Percentiles rank a stretch among this genome's conserved stretches.
phyloP scores from a whole-genome alignment of 2,888 invertebrate genomes.

The Mesorhabditis spiculigera region DNA sequence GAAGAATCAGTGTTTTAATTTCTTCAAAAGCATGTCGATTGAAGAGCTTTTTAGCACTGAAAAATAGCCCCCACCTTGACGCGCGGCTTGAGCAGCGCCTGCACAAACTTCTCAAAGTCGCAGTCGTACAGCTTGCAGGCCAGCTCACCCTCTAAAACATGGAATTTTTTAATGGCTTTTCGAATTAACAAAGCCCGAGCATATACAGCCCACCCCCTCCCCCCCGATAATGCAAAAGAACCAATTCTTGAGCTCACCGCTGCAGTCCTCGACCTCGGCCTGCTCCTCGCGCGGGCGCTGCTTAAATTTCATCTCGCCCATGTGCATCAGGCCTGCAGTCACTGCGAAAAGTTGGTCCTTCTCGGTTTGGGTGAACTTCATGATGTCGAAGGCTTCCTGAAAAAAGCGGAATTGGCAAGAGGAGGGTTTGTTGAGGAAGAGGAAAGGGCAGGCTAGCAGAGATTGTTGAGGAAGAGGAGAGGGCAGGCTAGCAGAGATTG shows the following conservation, averaged over 20 bases:
- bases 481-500: no score
- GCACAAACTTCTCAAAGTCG: slow-evolving; percentile 53
- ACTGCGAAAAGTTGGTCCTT: slow-evolving; percentile 95
- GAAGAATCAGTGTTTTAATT: slow-evolving; percentile 40
- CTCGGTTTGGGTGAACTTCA: slow-evolving; percentile 94
- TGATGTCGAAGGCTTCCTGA: slow-evolving; percentile 95
- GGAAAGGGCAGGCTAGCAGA: no score
- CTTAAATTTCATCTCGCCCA: slow-evolving; percentile 99
- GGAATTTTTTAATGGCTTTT: neutral
- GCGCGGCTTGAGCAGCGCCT: slow-evolving; percentile 63
- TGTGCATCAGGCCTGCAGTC: slow-evolving; percentile 95
- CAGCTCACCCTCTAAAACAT: slow-evolving; percentile 47
- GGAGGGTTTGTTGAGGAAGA: no score
- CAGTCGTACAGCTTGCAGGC: slow-evolving; percentile 53
- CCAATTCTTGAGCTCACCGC: slow-evolving; percentile 70
- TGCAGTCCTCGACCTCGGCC: slow-evolving; percentile 70
- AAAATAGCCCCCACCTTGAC: slow-evolving; percentile 61
- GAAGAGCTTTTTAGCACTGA: slow-evolving; percentile 51
- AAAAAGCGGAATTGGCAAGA: neutral
- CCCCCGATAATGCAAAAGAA: no score
- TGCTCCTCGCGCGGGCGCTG: slow-evolving; percentile 99
- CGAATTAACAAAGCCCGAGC: neutral
- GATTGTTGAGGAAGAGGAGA: no score
- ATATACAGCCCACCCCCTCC: no score
- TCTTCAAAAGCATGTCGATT: neutral